A percentile compares a stretch with the other conserved stretches of the same genome.
phyloP scores from a whole-genome alignment of 2,888 invertebrate genomes.

The Criorhina ranunculi region DNA sequence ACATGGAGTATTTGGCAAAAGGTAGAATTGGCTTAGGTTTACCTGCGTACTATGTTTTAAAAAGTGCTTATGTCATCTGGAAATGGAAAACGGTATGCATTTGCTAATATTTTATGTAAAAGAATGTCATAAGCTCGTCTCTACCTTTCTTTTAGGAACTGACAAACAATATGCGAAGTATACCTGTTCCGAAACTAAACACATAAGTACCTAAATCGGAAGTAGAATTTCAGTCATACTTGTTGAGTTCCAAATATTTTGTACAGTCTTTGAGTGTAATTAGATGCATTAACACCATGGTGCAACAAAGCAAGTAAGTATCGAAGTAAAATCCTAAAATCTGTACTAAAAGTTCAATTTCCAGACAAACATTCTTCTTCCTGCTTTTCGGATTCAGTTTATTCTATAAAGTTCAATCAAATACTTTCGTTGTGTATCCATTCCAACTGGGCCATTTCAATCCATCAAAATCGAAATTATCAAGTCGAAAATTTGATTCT shows the following conservation, averaged over 20 bases:
- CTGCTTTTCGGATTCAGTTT: neutral
- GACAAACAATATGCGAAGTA: too few relatives aligned
- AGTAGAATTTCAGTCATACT: neutral
- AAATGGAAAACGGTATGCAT: too few relatives aligned
- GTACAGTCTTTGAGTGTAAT: neutral
- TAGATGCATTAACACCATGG: slow-evolving; percentile 6
- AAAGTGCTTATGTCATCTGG: too few relatives aligned
- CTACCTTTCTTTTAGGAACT: too few relatives aligned
- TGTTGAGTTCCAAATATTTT: neutral
- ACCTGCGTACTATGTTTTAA: too few relatives aligned
- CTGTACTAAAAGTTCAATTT: neutral
- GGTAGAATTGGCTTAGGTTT: too few relatives aligned
- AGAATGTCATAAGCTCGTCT: too few relatives aligned
- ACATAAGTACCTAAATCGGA: neutral
- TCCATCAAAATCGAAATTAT: neutral
- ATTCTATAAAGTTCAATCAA: neutral
- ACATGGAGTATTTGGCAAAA: too few relatives aligned
- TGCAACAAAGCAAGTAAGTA: slow-evolving; percentile 10
- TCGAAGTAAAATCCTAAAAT: neutral
- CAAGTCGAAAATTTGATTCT: neutral
- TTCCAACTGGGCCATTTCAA: neutral
- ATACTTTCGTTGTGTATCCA: slow-evolving; percentile 47
- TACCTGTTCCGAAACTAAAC: too few relatives aligned
- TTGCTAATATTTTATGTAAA: too few relatives aligned
- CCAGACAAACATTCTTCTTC: neutral